Base-by-base conservation (phyloP, 2,888 invertebrate genomes). In the Adela reaumurella region DNA sequence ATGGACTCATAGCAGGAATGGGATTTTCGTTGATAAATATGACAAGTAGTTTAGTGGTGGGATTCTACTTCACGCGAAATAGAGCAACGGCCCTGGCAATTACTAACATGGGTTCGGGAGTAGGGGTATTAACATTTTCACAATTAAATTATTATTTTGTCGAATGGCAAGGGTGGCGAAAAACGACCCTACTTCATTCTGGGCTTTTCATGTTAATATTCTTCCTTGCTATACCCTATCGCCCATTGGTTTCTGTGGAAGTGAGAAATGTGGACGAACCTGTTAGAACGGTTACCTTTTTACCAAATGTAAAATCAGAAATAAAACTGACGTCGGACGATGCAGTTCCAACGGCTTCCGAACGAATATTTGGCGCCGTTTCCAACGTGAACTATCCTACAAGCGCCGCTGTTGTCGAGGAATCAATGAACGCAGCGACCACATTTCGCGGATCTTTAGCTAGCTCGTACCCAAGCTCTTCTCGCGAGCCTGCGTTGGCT, bases 31-130 rank as follows among this genome's bases (percentile, higher is more conserved):
- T 77, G 14, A 60, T 71, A 24, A 69, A 70, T 58, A 65, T 78
- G 66, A 55, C 70, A 4, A 59, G 68, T 35, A 55, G 56, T 41
- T 57, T 78, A 44, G 61, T 78, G 14, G 76, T 77, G 1, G 76
- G 77, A 16, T 78, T 77, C 61, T 76, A 78, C 59, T 78, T 78
- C 57, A 74, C 76, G 56, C 70, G 56, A 55, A 56, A 70, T 20
- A 63, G 77, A 17, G 62, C 74, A 2, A 19, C 76, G 35, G 74
- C 74, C 14, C 56, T 77, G 54, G 52, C 76, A 8, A 60, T 76
- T 54, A 56, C 70, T 42, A 60, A 65, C 2, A 58, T 62, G 53
- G 77, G 77, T 44, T 72, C 74, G 17, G 72, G 74, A 59, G 28
- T 66, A 42, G 77, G 77, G n/a, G 58, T 74, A 18, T 70, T 67